Conservation (phyloP, 2,888 invertebrate species). For the Torymus aiolomorphi region DNA sequence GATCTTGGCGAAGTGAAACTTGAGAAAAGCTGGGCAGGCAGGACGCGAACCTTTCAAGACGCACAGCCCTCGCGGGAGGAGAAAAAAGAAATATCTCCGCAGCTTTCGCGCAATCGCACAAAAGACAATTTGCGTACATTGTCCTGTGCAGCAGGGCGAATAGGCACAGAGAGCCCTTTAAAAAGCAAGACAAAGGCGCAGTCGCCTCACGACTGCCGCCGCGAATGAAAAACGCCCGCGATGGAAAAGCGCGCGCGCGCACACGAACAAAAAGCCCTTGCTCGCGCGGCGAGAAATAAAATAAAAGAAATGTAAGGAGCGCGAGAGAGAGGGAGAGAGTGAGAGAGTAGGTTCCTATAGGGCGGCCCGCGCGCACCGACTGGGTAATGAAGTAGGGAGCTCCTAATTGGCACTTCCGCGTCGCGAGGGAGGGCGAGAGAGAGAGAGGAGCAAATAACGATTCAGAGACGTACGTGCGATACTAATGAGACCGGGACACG, state of each 20-base stretch:
- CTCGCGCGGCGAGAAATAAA: background rate
- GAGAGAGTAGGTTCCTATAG: slow-evolving; percentile 39
- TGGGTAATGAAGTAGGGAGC: slow-evolving; percentile 51
- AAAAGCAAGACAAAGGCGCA: background rate
- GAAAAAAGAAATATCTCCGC: too few species aligned
- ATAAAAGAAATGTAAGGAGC: background rate
- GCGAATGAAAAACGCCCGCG: too few species aligned
- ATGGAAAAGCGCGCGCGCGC: too few species aligned
- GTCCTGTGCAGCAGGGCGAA: background rate
- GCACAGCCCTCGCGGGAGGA: too few species aligned
- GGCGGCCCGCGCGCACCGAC: slow-evolving; percentile 13
- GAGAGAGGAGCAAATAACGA: slow-evolving; percentile 53
- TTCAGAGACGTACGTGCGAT: slow-evolving; percentile 50
- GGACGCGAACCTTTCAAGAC: too few species aligned
- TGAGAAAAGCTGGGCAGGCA: too few species aligned
- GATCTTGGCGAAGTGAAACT: too few species aligned
- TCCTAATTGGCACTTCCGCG: slow-evolving; percentile 58
- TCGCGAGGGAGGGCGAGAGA: slow-evolving; percentile 24
- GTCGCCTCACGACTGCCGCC: too few species aligned
- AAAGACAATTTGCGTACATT: slow-evolving; percentile 2
- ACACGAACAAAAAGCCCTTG: too few species aligned
- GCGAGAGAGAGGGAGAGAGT: background rate
- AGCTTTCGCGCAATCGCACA: background rate
- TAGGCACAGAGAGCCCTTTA: background rate
- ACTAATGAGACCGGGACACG: slow-evolving; percentile 54